phyloP scores from a whole-genome alignment of 2,888 invertebrate genomes.

The Dione vanillae region DNA sequence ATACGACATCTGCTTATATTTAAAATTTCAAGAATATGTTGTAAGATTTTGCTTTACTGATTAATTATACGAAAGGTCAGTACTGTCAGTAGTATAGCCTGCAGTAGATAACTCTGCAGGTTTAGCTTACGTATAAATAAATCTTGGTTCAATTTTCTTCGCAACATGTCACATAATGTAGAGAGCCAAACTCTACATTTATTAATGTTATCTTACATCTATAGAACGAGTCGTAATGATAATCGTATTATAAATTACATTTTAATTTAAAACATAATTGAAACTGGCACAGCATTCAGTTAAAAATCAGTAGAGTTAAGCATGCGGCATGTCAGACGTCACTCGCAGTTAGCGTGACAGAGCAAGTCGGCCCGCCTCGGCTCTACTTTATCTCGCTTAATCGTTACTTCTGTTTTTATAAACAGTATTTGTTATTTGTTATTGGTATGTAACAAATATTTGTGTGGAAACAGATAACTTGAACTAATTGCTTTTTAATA shows the following conservation, averaged over 20 bases:
- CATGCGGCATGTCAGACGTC: conserved; percentile 17
- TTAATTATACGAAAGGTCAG: conserved; percentile 7
- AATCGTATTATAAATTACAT: background rate
- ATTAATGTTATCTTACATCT: background rate
- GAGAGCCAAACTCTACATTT: background rate
- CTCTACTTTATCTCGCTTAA: conserved; percentile 11
- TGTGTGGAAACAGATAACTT: background rate
- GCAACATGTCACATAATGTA: background rate
- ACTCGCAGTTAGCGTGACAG: conserved; percentile 19
- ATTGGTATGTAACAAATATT: background rate
- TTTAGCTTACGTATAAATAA: background rate
- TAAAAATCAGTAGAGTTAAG: conserved; percentile 6
- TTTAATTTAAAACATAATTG: conserved; percentile 5
- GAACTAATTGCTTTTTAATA: background rate
- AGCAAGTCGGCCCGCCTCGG: background rate
- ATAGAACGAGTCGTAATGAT: background rate
- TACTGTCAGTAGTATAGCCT: background rate
- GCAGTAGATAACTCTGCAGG: background rate
- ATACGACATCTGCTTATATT: background rate
- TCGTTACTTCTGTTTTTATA: conserved; percentile 10
- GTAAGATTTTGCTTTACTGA: background rate
- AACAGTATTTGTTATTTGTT: conserved; percentile 8
- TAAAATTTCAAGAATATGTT: background rate
- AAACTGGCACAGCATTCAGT: conserved; percentile 2
- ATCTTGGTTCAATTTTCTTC: background rate